These are phyloP conservation scores for Lasioglossum morio DNA, from an alignment of 2,888 invertebrate species.

Conservation along the genomic window DNA sequence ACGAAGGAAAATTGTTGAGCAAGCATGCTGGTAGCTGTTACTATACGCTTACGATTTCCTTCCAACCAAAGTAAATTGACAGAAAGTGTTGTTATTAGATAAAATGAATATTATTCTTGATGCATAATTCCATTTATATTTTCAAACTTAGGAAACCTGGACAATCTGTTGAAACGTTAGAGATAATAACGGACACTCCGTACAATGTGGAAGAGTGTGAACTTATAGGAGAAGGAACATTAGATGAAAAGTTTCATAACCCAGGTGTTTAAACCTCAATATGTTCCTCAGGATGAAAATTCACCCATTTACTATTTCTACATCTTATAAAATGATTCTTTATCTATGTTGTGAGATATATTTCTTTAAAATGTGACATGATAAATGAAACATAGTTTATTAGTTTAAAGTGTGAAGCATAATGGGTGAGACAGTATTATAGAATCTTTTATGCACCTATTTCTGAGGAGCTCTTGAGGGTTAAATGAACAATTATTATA, in stretches of 20 bases:
- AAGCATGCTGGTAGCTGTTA: background rate
- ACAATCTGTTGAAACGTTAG: constrained; percentile 46
- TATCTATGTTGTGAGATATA: too few species aligned
- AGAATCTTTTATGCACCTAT: too few species aligned
- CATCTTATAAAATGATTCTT: too few species aligned
- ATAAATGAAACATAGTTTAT: too few species aligned
- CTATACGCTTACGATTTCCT: constrained; percentile 44
- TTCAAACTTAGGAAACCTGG: constrained; percentile 28
- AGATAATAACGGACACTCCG: constrained; percentile 46
- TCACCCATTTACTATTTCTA: too few species aligned
- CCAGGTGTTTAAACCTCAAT: constrained; percentile 25
- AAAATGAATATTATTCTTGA: background rate
- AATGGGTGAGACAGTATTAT: too few species aligned
- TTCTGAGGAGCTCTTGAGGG: too few species aligned
- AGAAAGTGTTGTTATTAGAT: background rate
- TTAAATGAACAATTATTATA: background rate
- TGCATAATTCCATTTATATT: background rate
- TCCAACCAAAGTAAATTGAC: constrained; percentile 49
- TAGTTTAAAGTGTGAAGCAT: too few species aligned
- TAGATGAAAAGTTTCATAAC: constrained; percentile 51
- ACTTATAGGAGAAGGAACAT: constrained; percentile 59
- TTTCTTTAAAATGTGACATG: too few species aligned
- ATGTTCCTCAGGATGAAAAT: too few species aligned
- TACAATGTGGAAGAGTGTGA: constrained; percentile 55
- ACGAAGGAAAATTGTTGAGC: constrained; percentile 9